Evolutionary conservation across 2,797 vertebrate species (phyloP).

Genomic region (Coluber constrictor): DNA sequence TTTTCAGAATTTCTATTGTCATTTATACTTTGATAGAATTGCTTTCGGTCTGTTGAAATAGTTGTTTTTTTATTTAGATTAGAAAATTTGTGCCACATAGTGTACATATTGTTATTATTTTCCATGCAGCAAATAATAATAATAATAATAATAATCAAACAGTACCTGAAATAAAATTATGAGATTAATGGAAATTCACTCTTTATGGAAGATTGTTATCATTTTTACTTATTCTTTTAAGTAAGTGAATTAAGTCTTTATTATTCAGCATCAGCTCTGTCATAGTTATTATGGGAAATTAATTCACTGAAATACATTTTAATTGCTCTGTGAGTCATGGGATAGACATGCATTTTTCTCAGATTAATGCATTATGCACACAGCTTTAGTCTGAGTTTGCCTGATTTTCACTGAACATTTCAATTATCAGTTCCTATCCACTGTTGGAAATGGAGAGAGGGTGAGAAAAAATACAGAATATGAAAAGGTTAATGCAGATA

Average conservation of each 20-base stretch:
- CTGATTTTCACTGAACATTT: conserved; percentile 48
- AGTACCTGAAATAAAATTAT: conserved; percentile 59
- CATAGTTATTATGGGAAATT: conserved; percentile 39
- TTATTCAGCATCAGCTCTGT: conserved; percentile 40
- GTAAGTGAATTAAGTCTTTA: conserved; percentile 32
- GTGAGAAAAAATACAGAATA: not conserved
- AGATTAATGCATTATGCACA: conserved; percentile 27
- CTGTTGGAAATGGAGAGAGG: not conserved
- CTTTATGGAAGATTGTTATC: conserved; percentile 23
- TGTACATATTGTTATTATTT: conserved; percentile 35
- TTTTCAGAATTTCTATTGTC: not conserved
- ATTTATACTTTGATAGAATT: not conserved
- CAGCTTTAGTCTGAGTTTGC: not conserved
- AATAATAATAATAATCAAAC: conserved; percentile 3
- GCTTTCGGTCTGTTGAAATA: not conserved
- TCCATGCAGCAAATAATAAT: conserved; percentile 49
- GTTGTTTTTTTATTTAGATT: not conserved
- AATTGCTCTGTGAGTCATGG: conserved; percentile 58
- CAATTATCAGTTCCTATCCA: not conserved
- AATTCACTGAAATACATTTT: conserved; percentile 53
- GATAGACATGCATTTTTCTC: conserved; percentile 44
- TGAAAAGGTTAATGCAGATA: conserved; percentile 16
- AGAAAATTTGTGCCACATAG: not conserved
- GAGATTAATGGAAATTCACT: conserved; percentile 43
- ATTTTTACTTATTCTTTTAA: conserved; percentile 48